Evolutionary conservation across 2,888 invertebrate species (phyloP), one percentile per base, ranked within the genome.

Genomic region (Mesorhabditis sp.): DNA sequence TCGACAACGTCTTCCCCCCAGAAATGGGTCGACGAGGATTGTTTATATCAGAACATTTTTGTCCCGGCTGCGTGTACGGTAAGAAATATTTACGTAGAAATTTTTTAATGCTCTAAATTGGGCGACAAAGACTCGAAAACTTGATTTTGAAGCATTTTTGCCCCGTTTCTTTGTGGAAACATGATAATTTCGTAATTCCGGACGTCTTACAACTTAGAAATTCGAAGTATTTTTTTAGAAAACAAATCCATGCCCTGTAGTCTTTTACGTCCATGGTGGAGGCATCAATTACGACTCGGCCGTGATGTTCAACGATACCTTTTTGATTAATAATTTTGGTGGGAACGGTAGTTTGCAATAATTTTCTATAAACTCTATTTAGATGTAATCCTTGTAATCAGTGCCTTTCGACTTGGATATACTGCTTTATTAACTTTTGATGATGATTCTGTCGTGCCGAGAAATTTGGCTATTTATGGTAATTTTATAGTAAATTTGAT

Each of bases 261-360:
- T 78, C 3, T 73, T 74, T 43, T 83, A 83, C 68, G 64, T 83
- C 10, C 83, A 83, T 64, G 83, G 83, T 5, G 83, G 83, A n/a
- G 76, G 69, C 4, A 68, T 82, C 45, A 73, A 69, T 44, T 82
- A 78, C 69, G 82, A 82, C 50, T 80, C 80, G 5, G 81, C 82
- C 2, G 78, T 80, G 6, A 81, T 81, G 82, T 83, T 81, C 73
- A 76, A 80, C 65, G 82, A 83, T 63, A 74, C 75, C 2, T 70
- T 67, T 67, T 65, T 82, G 6, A 62, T 79, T 15, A 15, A 74
- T 7, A 77, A 77, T 45, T 77, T 69, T 67, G 77, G 73, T 50
- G 58, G 58, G n/a, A 50, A 50, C n/a, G 58, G 58, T 50, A 50
- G n/a, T 28, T 28, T 10, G 58, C 2, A 50, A 50, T 50, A n/a